Conservation (phyloP, 2,888 invertebrate species). For the Caenorhabditis sp. region DNA sequence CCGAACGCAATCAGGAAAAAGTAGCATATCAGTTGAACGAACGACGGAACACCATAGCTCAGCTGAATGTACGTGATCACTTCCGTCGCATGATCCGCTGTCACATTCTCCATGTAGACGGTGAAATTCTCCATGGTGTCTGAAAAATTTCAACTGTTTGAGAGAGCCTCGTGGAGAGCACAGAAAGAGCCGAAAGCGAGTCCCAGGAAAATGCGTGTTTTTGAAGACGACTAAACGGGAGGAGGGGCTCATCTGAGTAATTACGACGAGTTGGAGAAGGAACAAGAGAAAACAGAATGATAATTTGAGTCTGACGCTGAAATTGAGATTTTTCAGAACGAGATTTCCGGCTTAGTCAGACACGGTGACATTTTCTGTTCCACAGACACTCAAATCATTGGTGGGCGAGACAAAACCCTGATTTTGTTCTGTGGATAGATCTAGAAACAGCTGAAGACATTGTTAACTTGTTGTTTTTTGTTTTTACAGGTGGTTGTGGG, state of each 20-base stretch:
- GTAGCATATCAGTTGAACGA: background rate
- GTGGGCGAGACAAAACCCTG: background rate
- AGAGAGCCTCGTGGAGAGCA: background rate
- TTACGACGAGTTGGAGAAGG: no score
- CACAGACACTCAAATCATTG: background rate
- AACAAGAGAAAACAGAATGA: background rate
- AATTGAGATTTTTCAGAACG: background rate
- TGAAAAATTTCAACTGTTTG: background rate
- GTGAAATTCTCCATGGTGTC: background rate
- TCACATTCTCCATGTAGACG: conserved; percentile 14
- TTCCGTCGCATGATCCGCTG: background rate
- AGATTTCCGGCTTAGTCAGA: conserved; percentile 12
- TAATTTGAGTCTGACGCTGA: conserved; percentile 1
- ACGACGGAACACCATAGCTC: conserved; percentile 24
- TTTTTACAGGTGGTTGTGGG: background rate
- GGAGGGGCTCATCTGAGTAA: background rate
- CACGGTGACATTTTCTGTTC: conserved; percentile 9
- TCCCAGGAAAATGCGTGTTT: background rate
- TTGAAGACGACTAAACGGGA: background rate
- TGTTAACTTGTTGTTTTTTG: no score
- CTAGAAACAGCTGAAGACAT: conserved; percentile 17
- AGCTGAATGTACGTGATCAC: conserved; percentile 3
- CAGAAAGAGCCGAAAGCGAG: background rate
- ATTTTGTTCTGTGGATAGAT: background rate
- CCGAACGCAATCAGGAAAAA: background rate